These are phyloP conservation scores for Amphipyra berbera DNA, from an alignment of 2,888 invertebrate genomes.

Conservation along the genomic window DNA sequence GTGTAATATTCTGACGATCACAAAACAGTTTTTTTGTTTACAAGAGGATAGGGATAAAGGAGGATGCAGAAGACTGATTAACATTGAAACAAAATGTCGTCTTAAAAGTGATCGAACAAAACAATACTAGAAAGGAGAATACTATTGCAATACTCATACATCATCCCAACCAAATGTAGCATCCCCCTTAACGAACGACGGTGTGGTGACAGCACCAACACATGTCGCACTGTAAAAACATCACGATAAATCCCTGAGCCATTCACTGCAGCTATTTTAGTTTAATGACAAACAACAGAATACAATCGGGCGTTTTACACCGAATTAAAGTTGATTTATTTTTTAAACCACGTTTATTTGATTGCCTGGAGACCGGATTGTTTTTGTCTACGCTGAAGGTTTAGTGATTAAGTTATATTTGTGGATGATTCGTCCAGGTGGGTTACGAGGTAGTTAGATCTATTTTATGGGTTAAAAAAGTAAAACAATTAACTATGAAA, in stretches of 20 bases:
- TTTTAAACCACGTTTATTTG: constrained; percentile 37
- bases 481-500: no score
- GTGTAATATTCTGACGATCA: no score
- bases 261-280: constrained; percentile 72
- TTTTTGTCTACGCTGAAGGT: constrained; percentile 19
- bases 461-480: no score
- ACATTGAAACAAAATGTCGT: no score
- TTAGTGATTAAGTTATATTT: constrained; percentile 43
- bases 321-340: constrained; percentile 59
- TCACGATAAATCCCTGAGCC: constrained; percentile 69
- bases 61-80: no score
- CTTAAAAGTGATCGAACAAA: no score
- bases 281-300: constrained; percentile 64
- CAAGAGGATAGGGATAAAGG: no score
- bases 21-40: no score
- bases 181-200: constrained; percentile 52
- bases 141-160: neutral
- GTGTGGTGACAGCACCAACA: constrained; percentile 81
- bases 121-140: neutral
- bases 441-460: neutral
- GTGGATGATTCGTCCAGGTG: constrained; percentile 18
- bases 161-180: neutral
- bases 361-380: constrained; percentile 40
- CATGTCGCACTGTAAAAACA: constrained; percentile 83
- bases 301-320: constrained; percentile 52